Evolutionary conservation across 2,113 vertebrate genomes (phyloP).

Genomic region (Mustelus asterias): DNA sequence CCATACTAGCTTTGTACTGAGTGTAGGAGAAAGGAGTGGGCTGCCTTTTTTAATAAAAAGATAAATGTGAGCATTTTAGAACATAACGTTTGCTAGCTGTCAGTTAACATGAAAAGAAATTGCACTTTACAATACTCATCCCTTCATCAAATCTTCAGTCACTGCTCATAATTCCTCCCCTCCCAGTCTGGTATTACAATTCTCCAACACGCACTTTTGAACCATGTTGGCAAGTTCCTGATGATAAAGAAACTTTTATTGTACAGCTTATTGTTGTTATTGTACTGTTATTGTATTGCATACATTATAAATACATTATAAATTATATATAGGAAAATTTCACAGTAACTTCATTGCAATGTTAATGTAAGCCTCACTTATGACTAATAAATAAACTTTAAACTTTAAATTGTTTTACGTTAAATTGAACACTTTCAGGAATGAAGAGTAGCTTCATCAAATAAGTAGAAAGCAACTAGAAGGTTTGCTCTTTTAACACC

Average conservation of each 20-base stretch:
- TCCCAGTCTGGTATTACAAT: neutral
- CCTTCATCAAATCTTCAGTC: neutral
- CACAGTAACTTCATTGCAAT: too few relatives aligned
- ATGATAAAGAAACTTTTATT: neutral
- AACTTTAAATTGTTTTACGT: neutral
- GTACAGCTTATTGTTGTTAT: neutral
- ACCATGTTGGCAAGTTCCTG: neutral
- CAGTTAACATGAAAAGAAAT: neutral
- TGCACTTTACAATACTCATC: neutral
- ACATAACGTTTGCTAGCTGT: neutral
- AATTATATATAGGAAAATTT: too few relatives aligned
- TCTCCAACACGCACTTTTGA: neutral
- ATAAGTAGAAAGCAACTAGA: neutral
- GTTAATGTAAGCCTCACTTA: too few relatives aligned
- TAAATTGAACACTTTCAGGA: neutral
- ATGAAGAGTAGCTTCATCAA: neutral
- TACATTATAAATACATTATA: too few relatives aligned
- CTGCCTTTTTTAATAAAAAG: neutral
- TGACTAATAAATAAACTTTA: too few relatives aligned
- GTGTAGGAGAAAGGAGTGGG: neutral
- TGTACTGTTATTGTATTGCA: neutral
- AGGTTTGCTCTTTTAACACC: neutral
- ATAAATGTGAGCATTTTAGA: neutral
- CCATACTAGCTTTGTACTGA: neutral
- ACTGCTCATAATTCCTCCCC: neutral